Base-by-base conservation (phyloP, 2,113 vertebrate genomes). In the Halichoeres trimaculatus region DNA sequence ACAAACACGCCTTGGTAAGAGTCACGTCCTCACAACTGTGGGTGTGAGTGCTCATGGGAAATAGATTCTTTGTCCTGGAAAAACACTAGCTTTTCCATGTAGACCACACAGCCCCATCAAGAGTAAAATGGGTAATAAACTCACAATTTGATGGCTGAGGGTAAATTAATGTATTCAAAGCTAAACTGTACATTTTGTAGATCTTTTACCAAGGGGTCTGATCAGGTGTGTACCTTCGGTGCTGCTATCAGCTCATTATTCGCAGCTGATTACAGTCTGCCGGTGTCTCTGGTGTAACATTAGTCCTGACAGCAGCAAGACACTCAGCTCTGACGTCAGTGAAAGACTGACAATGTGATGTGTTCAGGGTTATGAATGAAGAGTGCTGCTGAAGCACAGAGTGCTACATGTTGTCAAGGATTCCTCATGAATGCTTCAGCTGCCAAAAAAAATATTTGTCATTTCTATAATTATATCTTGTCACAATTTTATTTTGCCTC, bases 201-300 rank as follows among this genome's bases (percentile, higher is more conserved):
- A 48, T 2, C 11, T 8, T 53, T 53, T 26, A 14, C 9, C 7
- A 30, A 43, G 17, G 22, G 50, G 8, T 1, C 10, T 69, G 8
- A 8, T 58, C 54, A 19, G 48, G 36, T 26, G 17, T 17, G 41
- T 30, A 4, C 10, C 36, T 14, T 12, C 24, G 17, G 24, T 14
- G 7, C 45, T 35, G 14, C 7, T 41, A 17, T 16, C 26, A 23
- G 4, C 41, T 64, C 7, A 5, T 61, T 55, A 38, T 43, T 75
- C 75, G 23, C 17, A 55, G 56, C 51, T 68, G 45, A 59, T 68
- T 53, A 47, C 11, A 69, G 14, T 34, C 52, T 53, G 45, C 51
- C 38, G 30, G 51, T 8, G 22, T 53, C 74, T 55, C 70, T 8
- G 60, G 55, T 35, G 63, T 50, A 35, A 53, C 19, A 53, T 62